These are phyloP conservation scores for Sylvia borin DNA, from an alignment of 2,797 vertebrate species.

Conservation along the genomic window DNA sequence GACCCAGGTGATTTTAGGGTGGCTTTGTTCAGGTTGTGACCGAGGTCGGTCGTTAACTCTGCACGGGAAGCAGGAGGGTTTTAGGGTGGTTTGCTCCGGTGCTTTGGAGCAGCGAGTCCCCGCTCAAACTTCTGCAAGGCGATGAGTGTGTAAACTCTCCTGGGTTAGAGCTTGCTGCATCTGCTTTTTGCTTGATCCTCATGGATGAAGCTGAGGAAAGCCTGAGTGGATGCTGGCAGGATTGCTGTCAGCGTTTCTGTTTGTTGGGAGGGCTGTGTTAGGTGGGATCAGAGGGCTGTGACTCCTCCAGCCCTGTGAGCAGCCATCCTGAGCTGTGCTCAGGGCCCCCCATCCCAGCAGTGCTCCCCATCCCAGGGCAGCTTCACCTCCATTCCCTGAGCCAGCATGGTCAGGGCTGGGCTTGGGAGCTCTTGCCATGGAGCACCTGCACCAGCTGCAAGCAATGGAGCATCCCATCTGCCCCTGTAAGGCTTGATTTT, in stretches of 20 bases:
- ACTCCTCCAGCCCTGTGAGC: not conserved
- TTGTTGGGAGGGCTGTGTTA: not conserved
- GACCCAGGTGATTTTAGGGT: not conserved
- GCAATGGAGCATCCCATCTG: not conserved
- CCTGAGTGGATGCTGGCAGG: not conserved
- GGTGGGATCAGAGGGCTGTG: not conserved
- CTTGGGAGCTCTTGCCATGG: not conserved
- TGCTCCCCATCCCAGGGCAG: not conserved
- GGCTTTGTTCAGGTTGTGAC: not conserved
- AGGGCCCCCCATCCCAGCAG: not conserved
- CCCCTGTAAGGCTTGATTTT: not conserved
- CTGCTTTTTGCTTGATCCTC: not conserved
- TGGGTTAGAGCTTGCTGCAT: not conserved
- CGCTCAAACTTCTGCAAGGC: not conserved
- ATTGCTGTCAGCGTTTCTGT: fast-evolving
- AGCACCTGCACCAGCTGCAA: fast-evolving
- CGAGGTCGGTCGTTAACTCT: not conserved
- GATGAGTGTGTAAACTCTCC: not conserved
- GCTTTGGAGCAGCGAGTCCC: not conserved
- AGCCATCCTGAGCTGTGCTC: not conserved
- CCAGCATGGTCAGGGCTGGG: not conserved
- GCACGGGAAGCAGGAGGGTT: fast-evolving
- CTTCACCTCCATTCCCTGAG: fast-evolving
- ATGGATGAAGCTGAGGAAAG: not conserved
- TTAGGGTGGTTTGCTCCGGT: not conserved